A percentile compares a stretch with the other conserved stretches of the same genome.
Conservation (phyloP, 2,888 invertebrate genomes). For the Orchesellides sinensis region DNA sequence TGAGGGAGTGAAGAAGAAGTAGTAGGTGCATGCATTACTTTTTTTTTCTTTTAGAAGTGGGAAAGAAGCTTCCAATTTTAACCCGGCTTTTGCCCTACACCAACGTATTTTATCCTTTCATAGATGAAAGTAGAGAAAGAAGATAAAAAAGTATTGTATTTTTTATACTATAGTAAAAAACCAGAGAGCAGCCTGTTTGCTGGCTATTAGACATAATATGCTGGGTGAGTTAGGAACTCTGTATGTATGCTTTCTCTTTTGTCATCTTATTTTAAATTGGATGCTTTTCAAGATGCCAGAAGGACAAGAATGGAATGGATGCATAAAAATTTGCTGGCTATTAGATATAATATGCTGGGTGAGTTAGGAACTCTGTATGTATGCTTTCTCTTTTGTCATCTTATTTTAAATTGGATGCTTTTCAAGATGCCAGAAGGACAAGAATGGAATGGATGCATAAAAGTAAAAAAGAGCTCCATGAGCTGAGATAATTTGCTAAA, state of each 20-base stretch:
- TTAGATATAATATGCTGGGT: not conserved
- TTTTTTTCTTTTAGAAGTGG: not conserved
- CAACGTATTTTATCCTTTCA: conserved; percentile 55
- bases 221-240: not conserved
- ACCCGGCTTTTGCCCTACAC: conserved; percentile 50
- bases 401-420: conserved; percentile 52
- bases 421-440: conserved; percentile 50
- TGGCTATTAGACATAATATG: not conserved
- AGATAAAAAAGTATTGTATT: conserved; percentile 40
- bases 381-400: conserved; percentile 46
- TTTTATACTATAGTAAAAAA: too few relatives aligned
- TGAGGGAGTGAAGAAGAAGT: conserved; percentile 10
- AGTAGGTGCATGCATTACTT: conserved; percentile 14
- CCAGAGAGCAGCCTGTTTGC: too few relatives aligned
- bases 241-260: conserved; percentile 27
- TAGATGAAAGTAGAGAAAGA: conserved; percentile 45
- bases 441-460: conserved; percentile 28
- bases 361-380: not conserved
- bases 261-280: conserved; percentile 55
- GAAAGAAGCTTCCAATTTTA: conserved; percentile 30
- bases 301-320: conserved; percentile 40
- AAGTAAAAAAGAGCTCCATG: conserved; percentile 11
- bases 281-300: conserved; percentile 53
- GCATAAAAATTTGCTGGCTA: not conserved
- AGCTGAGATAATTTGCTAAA: conserved; percentile 33